Percentiles rank a stretch among this genome's conserved stretches.
Conservation (phyloP, 2,113 vertebrate genomes). For the Chelonoidis abingdonii region DNA sequence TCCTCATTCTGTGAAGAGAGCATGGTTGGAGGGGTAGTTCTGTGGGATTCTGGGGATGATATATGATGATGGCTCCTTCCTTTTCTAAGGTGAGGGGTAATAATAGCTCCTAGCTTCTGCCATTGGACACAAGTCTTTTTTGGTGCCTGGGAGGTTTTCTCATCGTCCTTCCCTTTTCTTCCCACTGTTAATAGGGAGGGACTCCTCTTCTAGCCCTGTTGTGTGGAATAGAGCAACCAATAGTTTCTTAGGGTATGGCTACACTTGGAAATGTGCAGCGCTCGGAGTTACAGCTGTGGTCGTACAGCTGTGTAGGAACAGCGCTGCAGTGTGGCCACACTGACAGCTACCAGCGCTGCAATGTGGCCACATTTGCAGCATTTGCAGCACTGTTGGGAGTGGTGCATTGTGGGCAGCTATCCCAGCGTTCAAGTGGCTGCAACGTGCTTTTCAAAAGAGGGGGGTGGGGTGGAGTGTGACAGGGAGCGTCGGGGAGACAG, state of each 20-base stretch:
- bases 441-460: too few species aligned
- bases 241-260: background rate
- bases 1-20: background rate
- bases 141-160: background rate
- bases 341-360: too few species aligned
- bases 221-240: background rate
- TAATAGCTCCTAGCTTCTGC: background rate
- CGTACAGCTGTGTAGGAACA: too few species aligned
- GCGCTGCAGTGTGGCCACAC: too few species aligned
- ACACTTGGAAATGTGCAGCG: too few species aligned
- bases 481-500: too few species aligned
- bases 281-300: too few species aligned
- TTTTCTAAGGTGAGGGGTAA: background rate
- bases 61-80: conserved; percentile 20
- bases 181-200: background rate
- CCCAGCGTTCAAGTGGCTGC: too few species aligned
- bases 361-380: too few species aligned
- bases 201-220: background rate
- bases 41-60: background rate
- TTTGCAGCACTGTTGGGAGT: too few species aligned
- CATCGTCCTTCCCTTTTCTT: background rate
- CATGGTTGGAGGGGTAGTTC: background rate
- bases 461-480: too few species aligned
- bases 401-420: too few species aligned
- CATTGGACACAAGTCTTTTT: background rate